Base-by-base conservation (phyloP, 2,113 vertebrate genomes). In the Pteruthius melanotis region DNA sequence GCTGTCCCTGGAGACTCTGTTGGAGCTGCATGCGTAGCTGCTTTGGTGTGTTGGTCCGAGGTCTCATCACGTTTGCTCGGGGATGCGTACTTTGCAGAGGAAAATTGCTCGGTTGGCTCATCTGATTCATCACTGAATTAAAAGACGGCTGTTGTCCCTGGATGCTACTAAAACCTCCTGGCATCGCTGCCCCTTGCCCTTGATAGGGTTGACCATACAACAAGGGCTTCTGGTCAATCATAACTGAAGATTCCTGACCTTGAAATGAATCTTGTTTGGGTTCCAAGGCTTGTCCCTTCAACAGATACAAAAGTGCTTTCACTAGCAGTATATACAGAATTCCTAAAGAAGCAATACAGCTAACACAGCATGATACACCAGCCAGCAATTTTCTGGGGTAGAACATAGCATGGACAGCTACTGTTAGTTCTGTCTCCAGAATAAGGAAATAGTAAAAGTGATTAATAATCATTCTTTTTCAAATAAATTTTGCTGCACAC, bases 1-100 rank as follows among this genome's bases (percentile, higher is more conserved):
- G 99, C 93, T 99, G 99, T 74, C 99, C 99, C 95, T 99, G 99
- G 28, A 99, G 98, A 94, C 99, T 98, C 97, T 99, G 99, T 97
- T 99, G 99, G 45, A 99, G 98, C 92, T 99, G 99, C 96, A 99
- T 98, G 80, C 99, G 96, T 33, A 99, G 98, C 33, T 99, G 99
- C 93, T 99, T 99, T 60, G 98, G 98, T 56, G 98, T 98, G 16
- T 85, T 99, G 69, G 98, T 99, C 52, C 99, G 98, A 42, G 99
- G 98, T 42, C 99, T 98, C 97, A 99, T 98, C 89, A 99, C 93
- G 45, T 74, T 98, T 60, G 98, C 98, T 8, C 99, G 98, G 1
- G 99, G 98, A 93, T 99, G 99, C 97, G 99, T 97, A 75, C 97
- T 98, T 37, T 98, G 98, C 96, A 99, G 97, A 52, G 98, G 98